Evolutionary conservation across 1,140 invertebrate species (phyloP).

Genomic region (Lasioglossum baleicum): DNA sequence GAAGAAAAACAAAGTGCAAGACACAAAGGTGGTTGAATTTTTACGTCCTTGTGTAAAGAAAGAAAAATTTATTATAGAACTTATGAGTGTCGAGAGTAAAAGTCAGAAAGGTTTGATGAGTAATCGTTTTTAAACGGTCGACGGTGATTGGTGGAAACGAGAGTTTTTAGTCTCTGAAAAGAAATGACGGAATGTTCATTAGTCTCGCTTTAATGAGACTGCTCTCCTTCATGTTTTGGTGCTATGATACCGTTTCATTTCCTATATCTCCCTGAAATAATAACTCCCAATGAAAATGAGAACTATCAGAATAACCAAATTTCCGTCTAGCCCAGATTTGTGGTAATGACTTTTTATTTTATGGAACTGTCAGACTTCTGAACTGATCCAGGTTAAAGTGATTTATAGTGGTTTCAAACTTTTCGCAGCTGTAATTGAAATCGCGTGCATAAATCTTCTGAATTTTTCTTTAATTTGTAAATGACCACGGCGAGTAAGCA

Average conservation of each 20-base stretch:
- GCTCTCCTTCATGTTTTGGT: no score
- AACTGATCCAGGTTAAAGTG: no score
- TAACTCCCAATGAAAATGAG: neutral
- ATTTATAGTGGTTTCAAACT: no score
- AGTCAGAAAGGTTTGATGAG: neutral
- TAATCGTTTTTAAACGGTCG: neutral
- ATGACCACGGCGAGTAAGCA: no score
- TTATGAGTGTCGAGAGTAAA: neutral
- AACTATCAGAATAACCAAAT: neutral
- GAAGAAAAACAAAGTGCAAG: no score
- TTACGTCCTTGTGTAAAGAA: neutral
- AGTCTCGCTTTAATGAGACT: constrained; percentile 3
- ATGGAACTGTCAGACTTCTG: no score
- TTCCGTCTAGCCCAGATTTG: neutral
- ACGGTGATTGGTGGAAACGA: neutral
- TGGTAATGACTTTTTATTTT: no score
- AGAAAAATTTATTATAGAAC: constrained; percentile 5
- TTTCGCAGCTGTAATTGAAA: no score
- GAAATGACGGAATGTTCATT: constrained; percentile 7
- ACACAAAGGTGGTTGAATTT: neutral
- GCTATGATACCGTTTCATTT: neutral
- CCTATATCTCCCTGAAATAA: neutral
- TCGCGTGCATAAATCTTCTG: no score
- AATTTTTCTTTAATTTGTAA: no score
- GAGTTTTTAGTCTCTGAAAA: neutral